Conservation (phyloP, 2,888 invertebrate species). For the Baccha elongata region DNA sequence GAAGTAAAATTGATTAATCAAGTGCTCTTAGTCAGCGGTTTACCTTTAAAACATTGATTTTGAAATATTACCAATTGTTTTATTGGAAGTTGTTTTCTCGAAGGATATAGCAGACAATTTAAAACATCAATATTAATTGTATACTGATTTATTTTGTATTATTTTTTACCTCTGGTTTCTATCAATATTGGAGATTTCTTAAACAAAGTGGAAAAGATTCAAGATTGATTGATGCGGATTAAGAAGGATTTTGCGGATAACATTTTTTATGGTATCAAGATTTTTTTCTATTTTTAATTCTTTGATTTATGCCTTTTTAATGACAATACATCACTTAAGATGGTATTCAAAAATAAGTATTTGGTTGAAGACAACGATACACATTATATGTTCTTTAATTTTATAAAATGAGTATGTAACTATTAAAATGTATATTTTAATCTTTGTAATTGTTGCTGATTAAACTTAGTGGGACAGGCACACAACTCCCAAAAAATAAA, state of each 20-base stretch:
- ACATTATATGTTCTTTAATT: no score
- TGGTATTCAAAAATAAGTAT: no score
- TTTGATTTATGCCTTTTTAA: slow-evolving; percentile 65
- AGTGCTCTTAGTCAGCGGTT: slow-evolving; percentile 73
- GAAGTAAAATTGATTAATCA: slow-evolving; percentile 69
- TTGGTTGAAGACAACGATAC: no score
- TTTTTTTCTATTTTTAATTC: slow-evolving; percentile 30
- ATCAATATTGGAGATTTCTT: slow-evolving; percentile 50
- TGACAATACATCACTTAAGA: no score
- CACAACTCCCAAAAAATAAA: no score
- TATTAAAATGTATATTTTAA: no score
- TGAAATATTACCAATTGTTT: slow-evolving; percentile 67
- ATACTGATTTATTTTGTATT: slow-evolving; percentile 52
- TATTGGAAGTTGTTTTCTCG: slow-evolving; percentile 18
- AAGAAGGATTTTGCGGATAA: neutral
- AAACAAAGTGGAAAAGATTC: slow-evolving; percentile 4
- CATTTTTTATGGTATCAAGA: slow-evolving; percentile 30
- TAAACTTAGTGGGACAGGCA: no score
- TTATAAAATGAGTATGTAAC: no score
- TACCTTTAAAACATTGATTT: slow-evolving; percentile 72
- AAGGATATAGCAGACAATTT: slow-evolving; percentile 21
- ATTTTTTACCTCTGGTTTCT: slow-evolving; percentile 14
- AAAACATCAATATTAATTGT: slow-evolving; percentile 34
- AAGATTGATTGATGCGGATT: slow-evolving; percentile 67
- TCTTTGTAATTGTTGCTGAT: no score